Evolutionary conservation across 2,113 vertebrate genomes (phyloP), one percentile per base, ranked within the genome.

Genomic region (Rhea americana): DNA sequence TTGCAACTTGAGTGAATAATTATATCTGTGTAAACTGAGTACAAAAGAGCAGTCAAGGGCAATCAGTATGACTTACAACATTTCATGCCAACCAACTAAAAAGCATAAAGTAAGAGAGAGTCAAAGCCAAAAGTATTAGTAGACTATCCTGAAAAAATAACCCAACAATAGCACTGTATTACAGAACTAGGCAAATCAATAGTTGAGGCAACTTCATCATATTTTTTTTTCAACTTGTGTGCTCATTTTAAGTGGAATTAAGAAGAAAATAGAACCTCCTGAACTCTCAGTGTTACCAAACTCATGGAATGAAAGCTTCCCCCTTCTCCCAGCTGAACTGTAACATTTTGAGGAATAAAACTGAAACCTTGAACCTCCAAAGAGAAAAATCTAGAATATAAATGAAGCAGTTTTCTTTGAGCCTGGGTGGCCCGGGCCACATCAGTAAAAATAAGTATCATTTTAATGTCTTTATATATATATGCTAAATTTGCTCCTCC

Each of bases 221-320:
- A 45, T 48, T 89, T 13, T 35, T 78, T 78, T 61, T 47, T 67
- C n/a, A 81, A 30, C 5, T 41, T 61, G 2, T 75, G 22, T 48
- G n/a, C 47, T 5, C 2, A 37, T 82, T 89, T 76, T 62, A 87
- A 84, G 72, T 15, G 18, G 50, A 74, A 18, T 32, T 87, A 59
- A 43, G 28, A 78, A 56, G 48, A 87, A 77, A 88, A 63, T 0
- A 0, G 12, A 78, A 58, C 5, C 1, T 3, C 43, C 85, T 55
- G 7, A 25, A 7, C 12, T 50, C 9, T 75, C 68, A 47, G 5
- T 63, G 9, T 85, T 90, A 63, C 17, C 39, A 83, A 94, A 85
- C 75, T 59, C 21, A 18, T 35, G 13, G 43, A 67, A 91, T 18
- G 26, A 50, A 83, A 50, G n/a, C 9, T 62, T 53, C 22, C 13